Conservation (phyloP, 2,113 vertebrate species). For the Tor tambroides region DNA sequence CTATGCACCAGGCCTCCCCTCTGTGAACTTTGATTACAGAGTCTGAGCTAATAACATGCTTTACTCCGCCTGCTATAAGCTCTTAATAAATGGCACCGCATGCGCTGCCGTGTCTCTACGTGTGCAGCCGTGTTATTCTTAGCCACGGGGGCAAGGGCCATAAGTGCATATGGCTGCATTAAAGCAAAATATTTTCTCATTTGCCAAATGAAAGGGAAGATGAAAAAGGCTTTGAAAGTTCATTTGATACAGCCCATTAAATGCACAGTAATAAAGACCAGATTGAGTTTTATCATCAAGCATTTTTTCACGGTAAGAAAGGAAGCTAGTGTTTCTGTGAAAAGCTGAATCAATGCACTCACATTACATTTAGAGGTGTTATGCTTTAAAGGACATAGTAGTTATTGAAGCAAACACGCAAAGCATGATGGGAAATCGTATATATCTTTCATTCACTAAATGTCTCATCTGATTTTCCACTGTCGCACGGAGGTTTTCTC, state of each 20-base stretch:
- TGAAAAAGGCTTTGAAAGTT: conserved; percentile 43
- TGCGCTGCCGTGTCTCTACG: conserved; percentile 29
- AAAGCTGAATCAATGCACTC: background rate
- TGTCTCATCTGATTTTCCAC: conserved; percentile 46
- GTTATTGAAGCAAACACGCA: background rate
- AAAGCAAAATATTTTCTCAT: conserved; percentile 37
- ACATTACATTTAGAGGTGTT: background rate
- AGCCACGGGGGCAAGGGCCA: conserved; percentile 11
- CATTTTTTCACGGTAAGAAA: conserved; percentile 13
- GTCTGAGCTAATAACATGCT: conserved; percentile 37
- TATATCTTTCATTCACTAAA: conserved; percentile 35
- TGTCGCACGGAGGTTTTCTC: conserved; percentile 16
- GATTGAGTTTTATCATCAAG: conserved; percentile 44
- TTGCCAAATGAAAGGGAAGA: conserved; percentile 39
- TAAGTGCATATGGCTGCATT: conserved; percentile 35
- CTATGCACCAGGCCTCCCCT: conserved; percentile 2
- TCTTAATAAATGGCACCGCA: conserved; percentile 44
- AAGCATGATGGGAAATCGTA: conserved; percentile 29
- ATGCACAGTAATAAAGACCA: conserved; percentile 29
- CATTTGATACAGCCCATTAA: conserved; percentile 46
- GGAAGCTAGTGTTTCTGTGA: conserved; percentile 14
- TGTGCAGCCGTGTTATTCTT: conserved; percentile 39
- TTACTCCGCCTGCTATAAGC: conserved; percentile 43
- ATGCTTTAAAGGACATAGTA: conserved; percentile 2
- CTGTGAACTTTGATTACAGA: conserved; percentile 56